A percentile compares a stretch with the other conserved stretches of the same genome.
Conservation (phyloP, 2,888 invertebrate species). For the Coecobrya sp. region DNA sequence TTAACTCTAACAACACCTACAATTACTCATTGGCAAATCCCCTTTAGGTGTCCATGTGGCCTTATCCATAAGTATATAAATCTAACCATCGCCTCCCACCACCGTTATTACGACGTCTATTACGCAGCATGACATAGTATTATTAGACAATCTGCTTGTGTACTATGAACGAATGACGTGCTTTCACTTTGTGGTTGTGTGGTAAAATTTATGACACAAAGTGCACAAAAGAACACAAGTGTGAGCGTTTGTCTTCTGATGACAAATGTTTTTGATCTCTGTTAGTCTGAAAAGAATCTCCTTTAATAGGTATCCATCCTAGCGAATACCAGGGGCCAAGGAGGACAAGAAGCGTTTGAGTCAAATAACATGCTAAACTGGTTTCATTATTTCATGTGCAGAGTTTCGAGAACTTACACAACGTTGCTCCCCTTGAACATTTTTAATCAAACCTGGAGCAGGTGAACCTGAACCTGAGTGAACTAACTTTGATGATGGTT, state of each 20-base stretch:
- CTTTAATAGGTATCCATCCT: not conserved
- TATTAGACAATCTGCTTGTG: not conserved
- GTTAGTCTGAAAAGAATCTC: not conserved
- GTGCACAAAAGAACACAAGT: not conserved
- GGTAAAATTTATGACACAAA: constrained; percentile 28
- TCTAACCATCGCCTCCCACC: not conserved
- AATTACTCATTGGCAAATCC: not conserved
- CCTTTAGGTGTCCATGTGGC: not conserved
- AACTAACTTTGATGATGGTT: not conserved
- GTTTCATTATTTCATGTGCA: not conserved
- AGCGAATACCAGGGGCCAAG: not conserved
- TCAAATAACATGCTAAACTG: not conserved
- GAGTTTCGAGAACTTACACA: not conserved
- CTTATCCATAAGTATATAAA: not conserved
- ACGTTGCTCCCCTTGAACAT: not conserved
- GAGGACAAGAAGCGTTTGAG: not conserved
- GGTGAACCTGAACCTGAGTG: not conserved
- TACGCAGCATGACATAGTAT: not conserved
- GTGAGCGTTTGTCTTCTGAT: not conserved
- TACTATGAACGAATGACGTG: not conserved
- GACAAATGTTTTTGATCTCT: constrained; percentile 23
- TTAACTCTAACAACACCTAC: too few relatives aligned
- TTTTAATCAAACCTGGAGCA: not conserved
- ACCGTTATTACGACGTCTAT: not conserved
- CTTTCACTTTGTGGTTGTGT: constrained; percentile 17